Evolutionary conservation across 2,113 vertebrate genomes (phyloP).

Genomic region (Riparia riparia): DNA sequence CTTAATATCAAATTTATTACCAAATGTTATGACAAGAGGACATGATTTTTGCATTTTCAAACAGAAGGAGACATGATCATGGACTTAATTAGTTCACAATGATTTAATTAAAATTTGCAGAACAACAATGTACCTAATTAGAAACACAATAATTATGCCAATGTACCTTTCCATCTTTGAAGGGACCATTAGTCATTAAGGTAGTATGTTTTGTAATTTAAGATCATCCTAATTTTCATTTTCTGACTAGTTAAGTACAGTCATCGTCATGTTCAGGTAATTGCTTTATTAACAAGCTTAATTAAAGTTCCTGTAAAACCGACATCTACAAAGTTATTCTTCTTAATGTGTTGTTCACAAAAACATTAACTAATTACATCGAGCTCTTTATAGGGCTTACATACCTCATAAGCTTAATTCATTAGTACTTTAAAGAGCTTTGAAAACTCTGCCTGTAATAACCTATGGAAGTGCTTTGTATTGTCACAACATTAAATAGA

Average conservation of each 20-base stretch:
- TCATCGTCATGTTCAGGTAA: slow-evolving; percentile 72
- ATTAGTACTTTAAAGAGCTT: slow-evolving; percentile 37
- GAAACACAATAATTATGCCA: slow-evolving; percentile 61
- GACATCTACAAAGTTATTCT: slow-evolving; percentile 70
- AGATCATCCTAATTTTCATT: slow-evolving; percentile 74
- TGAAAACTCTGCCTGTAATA: background rate
- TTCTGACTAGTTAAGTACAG: slow-evolving; percentile 70
- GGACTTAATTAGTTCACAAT: slow-evolving; percentile 71
- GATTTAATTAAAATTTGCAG: slow-evolving; percentile 73
- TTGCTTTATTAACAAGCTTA: slow-evolving; percentile 78
- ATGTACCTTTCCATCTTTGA: slow-evolving; percentile 68
- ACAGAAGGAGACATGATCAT: slow-evolving; percentile 62
- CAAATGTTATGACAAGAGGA: slow-evolving; percentile 30
- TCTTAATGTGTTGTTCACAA: slow-evolving; percentile 71
- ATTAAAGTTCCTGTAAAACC: slow-evolving; percentile 73
- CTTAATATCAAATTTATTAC: slow-evolving; percentile 12
- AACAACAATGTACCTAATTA: slow-evolving; percentile 70
- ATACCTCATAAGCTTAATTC: slow-evolving; percentile 15
- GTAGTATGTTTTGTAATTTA: slow-evolving; percentile 65
- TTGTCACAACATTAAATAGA: background rate
- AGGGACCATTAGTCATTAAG: slow-evolving; percentile 55
- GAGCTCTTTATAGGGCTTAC: slow-evolving; percentile 34
- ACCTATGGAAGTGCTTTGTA: background rate
- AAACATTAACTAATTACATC: slow-evolving; percentile 73
- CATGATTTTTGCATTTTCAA: slow-evolving; percentile 53